These are phyloP conservation scores for Mylabris sibirica DNA, from an alignment of 2,888 invertebrate species.

Conservation along the genomic window DNA sequence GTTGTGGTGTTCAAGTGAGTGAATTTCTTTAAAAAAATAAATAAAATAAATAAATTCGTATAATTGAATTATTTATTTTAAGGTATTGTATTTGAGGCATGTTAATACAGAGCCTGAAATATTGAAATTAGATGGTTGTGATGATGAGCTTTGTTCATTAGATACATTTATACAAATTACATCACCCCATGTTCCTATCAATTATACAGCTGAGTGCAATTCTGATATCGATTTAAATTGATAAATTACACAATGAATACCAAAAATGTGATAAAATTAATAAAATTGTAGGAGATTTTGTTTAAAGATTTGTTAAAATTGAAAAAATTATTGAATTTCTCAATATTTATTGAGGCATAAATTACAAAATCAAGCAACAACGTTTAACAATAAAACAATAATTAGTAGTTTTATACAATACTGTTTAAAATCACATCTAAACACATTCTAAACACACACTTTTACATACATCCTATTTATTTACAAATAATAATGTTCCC, in stretches of 20 bases:
- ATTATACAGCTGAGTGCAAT: constrained; percentile 56
- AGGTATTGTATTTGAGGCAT: constrained; percentile 53
- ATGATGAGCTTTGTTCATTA: constrained; percentile 52
- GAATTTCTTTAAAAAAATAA: background rate
- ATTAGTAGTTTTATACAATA: constrained; percentile 39
- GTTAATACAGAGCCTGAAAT: constrained; percentile 46
- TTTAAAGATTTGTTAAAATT: too few species aligned
- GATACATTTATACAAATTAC: constrained; percentile 51
- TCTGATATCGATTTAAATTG: constrained; percentile 47
- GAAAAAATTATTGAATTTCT: too few species aligned
- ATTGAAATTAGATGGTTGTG: constrained; percentile 50
- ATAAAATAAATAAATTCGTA: too few species aligned
- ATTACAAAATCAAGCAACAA: constrained; percentile 64
- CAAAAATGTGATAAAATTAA: background rate
- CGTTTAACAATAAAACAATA: constrained; percentile 46
- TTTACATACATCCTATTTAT: constrained; percentile 39
- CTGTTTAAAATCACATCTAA: constrained; percentile 34
- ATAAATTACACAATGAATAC: constrained; percentile 1
- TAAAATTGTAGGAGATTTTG: too few species aligned
- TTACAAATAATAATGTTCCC: constrained; percentile 51
- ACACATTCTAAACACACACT: constrained; percentile 39
- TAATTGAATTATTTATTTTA: constrained; percentile 11
- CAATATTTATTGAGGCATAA: constrained; percentile 58
- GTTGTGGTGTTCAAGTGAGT: constrained; percentile 54
- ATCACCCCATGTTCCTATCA: constrained; percentile 49